Conservation (phyloP, 1,140 invertebrate species). For the Aphidius gifuensis region DNA sequence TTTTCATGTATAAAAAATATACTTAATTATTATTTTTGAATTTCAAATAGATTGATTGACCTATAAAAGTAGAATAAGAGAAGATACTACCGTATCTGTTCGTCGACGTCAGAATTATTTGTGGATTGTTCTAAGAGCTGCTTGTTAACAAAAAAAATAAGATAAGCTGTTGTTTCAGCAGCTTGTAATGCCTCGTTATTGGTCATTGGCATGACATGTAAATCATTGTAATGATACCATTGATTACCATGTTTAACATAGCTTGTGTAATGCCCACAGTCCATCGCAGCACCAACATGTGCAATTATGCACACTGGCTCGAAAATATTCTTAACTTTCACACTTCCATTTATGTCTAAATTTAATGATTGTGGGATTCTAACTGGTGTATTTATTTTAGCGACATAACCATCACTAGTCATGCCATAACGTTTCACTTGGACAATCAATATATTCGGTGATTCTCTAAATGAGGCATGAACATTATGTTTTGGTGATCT, state of each 20-base stretch:
- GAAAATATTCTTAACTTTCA: conserved; percentile 27
- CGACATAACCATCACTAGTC: conserved; percentile 35
- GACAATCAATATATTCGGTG: conserved; percentile 41
- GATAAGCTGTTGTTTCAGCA: conserved; percentile 41
- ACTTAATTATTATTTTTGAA: no score
- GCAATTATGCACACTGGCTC: conserved; percentile 43
- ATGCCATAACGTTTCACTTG: conserved; percentile 45
- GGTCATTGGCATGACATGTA: conserved; percentile 38
- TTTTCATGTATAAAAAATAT: no score
- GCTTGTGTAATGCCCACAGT: conserved; percentile 47
- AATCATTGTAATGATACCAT: conserved; percentile 47
- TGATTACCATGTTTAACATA: conserved; percentile 40
- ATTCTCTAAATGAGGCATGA: conserved; percentile 37
- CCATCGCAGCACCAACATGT: conserved; percentile 43
- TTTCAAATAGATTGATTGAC: no score
- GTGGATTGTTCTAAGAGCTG: background rate
- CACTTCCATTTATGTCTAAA: conserved; percentile 30
- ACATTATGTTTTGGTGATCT: conserved; percentile 37
- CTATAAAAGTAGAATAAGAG: background rate
- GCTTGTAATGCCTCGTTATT: conserved; percentile 37
- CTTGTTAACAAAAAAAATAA: conserved; percentile 39
- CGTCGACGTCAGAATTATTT: background rate
- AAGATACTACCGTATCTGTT: background rate
- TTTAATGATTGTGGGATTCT: conserved; percentile 36
- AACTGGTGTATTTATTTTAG: conserved; percentile 41